Evolutionary conservation across 1,140 invertebrate genomes (phyloP).

Genomic region (Lerema accius): DNA sequence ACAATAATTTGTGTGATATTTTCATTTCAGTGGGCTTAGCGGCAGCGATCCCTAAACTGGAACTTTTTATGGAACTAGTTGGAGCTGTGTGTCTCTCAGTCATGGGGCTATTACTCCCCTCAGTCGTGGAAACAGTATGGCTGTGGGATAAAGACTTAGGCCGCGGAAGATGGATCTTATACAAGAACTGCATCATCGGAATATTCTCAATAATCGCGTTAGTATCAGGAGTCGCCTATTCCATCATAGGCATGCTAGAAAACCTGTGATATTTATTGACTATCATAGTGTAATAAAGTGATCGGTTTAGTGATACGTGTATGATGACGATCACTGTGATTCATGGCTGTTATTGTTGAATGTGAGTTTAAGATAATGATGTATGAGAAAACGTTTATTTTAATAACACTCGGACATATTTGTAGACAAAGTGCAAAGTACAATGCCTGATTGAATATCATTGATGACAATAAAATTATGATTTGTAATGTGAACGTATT

Average conservation of each 20-base stretch:
- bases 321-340: too few relatives aligned
- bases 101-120: conserved; percentile 92
- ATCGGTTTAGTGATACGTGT: neutral
- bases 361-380: too few relatives aligned
- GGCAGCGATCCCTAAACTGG: conserved; percentile 89
- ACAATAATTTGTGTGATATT: too few relatives aligned
- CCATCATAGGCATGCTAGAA: conserved; percentile 75
- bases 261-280: conserved; percentile 55
- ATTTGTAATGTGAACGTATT: too few relatives aligned
- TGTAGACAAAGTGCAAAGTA: too few relatives aligned
- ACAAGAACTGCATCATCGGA: conserved; percentile 86
- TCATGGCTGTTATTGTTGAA: conserved; percentile 20
- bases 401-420: too few relatives aligned
- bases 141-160: conserved; percentile 86
- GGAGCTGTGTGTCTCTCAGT: conserved; percentile 94
- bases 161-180: conserved; percentile 84
- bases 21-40: conserved; percentile 90
- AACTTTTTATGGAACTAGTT: conserved; percentile 93
- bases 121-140: conserved; percentile 90
- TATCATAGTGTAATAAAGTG: too few relatives aligned
- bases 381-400: too few relatives aligned
- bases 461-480: too few relatives aligned
- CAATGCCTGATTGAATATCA: too few relatives aligned
- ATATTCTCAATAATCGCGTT: conserved; percentile 86
- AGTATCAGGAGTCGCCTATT: conserved; percentile 86